Evolutionary conservation across 2,888 invertebrate species (phyloP), one percentile per base, ranked within the genome.

Genomic region (Galerucella calmariensis): DNA sequence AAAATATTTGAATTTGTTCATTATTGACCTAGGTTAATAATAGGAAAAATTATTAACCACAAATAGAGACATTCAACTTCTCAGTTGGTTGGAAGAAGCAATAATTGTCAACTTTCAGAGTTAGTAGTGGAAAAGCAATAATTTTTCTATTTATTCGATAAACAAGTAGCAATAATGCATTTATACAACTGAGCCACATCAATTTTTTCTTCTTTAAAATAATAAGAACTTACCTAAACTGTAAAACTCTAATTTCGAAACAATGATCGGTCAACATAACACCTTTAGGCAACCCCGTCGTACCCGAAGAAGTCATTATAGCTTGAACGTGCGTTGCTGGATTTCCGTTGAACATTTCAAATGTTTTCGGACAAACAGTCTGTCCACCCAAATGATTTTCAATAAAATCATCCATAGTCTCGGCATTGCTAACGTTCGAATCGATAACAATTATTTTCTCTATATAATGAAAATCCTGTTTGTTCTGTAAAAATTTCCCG

Each of bases 271-370:
- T 90, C 61, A 92, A 84, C 86, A 90, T 88, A 1, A 93, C 92
- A 48, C 92, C 92, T 86, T 93, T 93, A 0, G 93, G 91, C 81
- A 92, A 85, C 0, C 93, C 94, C 16, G 91, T 91, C 0, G 94
- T 94, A 63, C 93, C 93, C 72, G 93, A 93, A 51, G 93, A 93
- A 85, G 91, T 92, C 75, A 92, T 67, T 44, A 85, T 81, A 41
- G 82, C 79, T 5, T 83, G 83, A 1, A 82, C 78, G 8, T 81
- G 80, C 41, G 81, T 76, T 9, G 74, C 73, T 8, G 77, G 51
- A 74, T 83, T 75, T 9, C 81, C 73, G 10, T 75, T 72, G 20
- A 71, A 73, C 6, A 76, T 72, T 72, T 75, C 67, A 59, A 81
- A 78, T 10, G 63, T 70, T 20, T 74, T 46, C 46, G 76, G 75